These are phyloP conservation scores for Drosophila austrosaltans DNA, from an alignment of 2,888 invertebrate genomes.

Conservation along the genomic window DNA sequence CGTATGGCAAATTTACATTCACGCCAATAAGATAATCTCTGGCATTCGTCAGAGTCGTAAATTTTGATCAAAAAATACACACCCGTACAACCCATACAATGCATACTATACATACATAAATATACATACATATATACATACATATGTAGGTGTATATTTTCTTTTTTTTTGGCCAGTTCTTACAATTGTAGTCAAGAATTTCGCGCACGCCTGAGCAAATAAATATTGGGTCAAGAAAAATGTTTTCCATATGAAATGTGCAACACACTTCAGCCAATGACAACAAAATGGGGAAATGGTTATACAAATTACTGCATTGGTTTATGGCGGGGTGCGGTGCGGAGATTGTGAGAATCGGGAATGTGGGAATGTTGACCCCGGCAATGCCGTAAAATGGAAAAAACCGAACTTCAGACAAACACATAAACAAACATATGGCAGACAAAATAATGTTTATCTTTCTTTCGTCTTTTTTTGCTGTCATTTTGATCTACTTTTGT, in stretches of 20 bases:
- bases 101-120: background rate
- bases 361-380: constrained; percentile 59
- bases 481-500: constrained; percentile 31
- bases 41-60: constrained; percentile 72
- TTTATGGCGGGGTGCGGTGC: background rate
- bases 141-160: constrained; percentile 3
- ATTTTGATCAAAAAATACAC: constrained; percentile 49
- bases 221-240: constrained; percentile 52
- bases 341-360: background rate
- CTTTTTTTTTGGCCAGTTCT: constrained; percentile 8
- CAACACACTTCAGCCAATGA: constrained; percentile 47
- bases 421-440: constrained; percentile 70
- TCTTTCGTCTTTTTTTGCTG: background rate
- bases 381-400: constrained; percentile 18
- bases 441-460: constrained; percentile 51
- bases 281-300: constrained; percentile 47
- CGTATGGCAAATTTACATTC: constrained; percentile 56
- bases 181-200: constrained; percentile 28
- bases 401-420: constrained; percentile 31
- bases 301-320: constrained; percentile 2
- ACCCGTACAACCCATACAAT: too few relatives aligned
- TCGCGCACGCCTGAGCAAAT: constrained; percentile 51
- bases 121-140: background rate
- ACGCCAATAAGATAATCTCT: constrained; percentile 73
- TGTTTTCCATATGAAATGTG: constrained; percentile 29